Base-by-base conservation (phyloP, 1,140 invertebrate genomes). In the Cepaea nemoralis region DNA sequence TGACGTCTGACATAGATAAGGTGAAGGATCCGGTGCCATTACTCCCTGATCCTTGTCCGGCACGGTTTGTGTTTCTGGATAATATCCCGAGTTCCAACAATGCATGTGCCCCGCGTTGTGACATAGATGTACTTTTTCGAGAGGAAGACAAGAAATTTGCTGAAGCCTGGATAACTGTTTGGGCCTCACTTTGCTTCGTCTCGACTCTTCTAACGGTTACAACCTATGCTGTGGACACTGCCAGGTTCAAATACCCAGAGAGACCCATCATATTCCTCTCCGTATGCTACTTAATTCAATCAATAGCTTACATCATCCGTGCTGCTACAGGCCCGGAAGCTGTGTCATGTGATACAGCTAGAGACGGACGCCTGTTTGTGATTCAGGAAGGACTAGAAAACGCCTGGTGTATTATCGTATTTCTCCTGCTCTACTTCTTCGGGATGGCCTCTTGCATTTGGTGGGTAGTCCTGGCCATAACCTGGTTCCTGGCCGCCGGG, bases 401-500 rank as follows among this genome's bases (percentile, higher is more conserved):
- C 91, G 94, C 95, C 24, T 89, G 89, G 86, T 97, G 96, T 89
- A 95, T 96, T 55, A 93, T 97, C 71, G 95, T 97, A 35, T 97
- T 98, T 88, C 92, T 97, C 8, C 92, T 98, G 82, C 93, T 96
- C 42, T 99, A 99, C 92, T 99, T 98, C 92, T 99, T 99, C 91
- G 96, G 96, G 89, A 99, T 99, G 96, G 96, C 98, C 5, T 97
- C 96, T 42, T 96, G 95, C 86, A 96, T 99, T 83, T 99, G 98
- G 98, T 99, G 98, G 98, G 97, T 99, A 16, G 95, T 99, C 84
- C 93, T 99, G 79, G 97, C 98, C 0, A 93, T 99, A 31, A 98
- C 98, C 10, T 99, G 98, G 98, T 99, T 98, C 92, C 93, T 99
- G 87, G 97, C 97, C 42, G 97, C 98, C 80, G 97, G 97, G n/a